Evolutionary conservation across 2,888 invertebrate species (phyloP).

Genomic region (Cephus runcator): DNA sequence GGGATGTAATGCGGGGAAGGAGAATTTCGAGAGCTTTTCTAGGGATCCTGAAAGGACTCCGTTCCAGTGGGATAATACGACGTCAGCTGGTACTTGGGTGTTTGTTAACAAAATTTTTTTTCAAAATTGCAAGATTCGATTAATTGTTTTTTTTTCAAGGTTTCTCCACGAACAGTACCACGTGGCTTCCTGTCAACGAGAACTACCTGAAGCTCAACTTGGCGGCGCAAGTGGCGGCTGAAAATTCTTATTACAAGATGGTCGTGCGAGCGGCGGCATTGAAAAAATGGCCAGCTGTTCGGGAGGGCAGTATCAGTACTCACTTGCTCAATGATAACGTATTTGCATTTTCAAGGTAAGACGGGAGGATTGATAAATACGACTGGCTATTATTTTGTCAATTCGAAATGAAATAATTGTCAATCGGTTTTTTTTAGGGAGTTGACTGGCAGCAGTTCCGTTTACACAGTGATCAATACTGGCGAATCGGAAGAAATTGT

Average conservation of each 20-base stretch:
- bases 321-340: conserved; percentile 69
- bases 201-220: conserved; percentile 73
- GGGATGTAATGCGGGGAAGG: conserved; percentile 70
- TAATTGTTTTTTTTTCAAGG: conserved; percentile 64
- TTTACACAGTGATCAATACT: not conserved
- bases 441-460: not conserved
- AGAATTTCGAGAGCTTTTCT: conserved; percentile 70
- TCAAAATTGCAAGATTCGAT: not conserved
- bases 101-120: too few species aligned
- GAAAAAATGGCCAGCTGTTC: conserved; percentile 68
- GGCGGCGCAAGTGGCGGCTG: conserved; percentile 64
- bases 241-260: conserved; percentile 72
- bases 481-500: not conserved
- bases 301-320: conserved; percentile 69
- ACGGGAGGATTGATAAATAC: too few species aligned
- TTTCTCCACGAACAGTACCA: conserved; percentile 70
- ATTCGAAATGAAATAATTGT: too few species aligned
- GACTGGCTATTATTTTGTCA: too few species aligned
- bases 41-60: conserved; percentile 83
- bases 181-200: conserved; percentile 77
- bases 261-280: conserved; percentile 72
- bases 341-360: conserved; percentile 64
- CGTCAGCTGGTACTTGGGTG: conserved; percentile 68
- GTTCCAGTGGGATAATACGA: conserved; percentile 78
- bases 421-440: not conserved